Evolutionary conservation across 37 sponge, comb jelly and placozoan species (phyloP).

Genomic region (Halisarca cf. caerulea): DNA sequence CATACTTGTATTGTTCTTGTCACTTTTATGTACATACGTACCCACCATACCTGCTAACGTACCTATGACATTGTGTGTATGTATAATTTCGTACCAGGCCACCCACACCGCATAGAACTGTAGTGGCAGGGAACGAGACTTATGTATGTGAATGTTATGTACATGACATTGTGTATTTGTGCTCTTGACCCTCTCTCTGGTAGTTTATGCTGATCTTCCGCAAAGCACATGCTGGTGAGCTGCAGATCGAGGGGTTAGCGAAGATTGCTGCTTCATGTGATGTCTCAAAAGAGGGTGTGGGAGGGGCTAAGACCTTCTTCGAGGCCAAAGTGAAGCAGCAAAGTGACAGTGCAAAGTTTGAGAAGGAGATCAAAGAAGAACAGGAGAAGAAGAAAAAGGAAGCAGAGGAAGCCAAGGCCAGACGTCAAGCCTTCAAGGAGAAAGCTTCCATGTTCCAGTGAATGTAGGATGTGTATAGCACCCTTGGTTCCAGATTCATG

Average conservation of each 20-base stretch:
- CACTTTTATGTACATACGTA: no score
- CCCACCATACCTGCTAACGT: no score
- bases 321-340: conserved; percentile 83
- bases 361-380: conserved; percentile 85
- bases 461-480: no score
- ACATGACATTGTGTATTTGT: no score
- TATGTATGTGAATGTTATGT: no score
- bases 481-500: no score
- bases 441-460: conserved; percentile 82
- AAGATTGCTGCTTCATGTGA: conserved; percentile 82
- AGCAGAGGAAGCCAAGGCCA: conserved; percentile 68
- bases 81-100: no score
- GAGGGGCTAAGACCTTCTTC: conserved; percentile 92
- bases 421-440: conserved; percentile 86
- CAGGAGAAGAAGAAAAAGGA: conserved; percentile 88
- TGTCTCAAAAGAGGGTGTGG: conserved; percentile 84
- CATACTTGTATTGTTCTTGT: no score
- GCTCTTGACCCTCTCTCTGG: background rate
- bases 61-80: no score
- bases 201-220: conserved; percentile 91
- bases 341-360: conserved; percentile 74
- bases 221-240: conserved; percentile 76
- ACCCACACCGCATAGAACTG: no score
- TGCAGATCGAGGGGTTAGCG: conserved; percentile 77
- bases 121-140: no score